phyloP scores from a whole-genome alignment of 2,113 vertebrate species.

The Notarius quadriscutis region DNA sequence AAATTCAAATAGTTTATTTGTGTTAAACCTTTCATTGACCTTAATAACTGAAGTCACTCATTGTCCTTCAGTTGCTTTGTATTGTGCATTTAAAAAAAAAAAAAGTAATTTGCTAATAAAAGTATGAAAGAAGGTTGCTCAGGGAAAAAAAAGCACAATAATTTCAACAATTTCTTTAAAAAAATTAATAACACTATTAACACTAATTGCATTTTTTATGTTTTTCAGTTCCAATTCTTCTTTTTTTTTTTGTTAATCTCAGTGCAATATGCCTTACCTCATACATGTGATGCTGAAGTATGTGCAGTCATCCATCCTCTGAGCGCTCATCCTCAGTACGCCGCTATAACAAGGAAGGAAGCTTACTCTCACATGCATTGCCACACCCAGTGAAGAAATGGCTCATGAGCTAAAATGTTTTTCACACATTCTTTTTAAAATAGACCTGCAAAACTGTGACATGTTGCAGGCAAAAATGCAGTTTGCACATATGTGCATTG shows the following conservation, averaged over 20 bases:
- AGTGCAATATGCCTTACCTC: constrained; percentile 32
- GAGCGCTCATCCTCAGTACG: constrained; percentile 15
- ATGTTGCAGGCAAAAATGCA: constrained; percentile 16
- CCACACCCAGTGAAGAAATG: constrained; percentile 53
- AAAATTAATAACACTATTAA: neutral
- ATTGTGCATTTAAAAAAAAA: neutral
- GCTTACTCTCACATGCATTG: constrained; percentile 23
- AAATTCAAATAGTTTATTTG: neutral
- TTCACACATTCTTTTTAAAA: constrained; percentile 2
- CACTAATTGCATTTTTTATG: neutral
- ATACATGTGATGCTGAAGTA: constrained; percentile 39
- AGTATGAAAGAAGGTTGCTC: neutral
- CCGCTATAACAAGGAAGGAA: constrained; percentile 43
- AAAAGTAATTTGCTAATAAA: neutral
- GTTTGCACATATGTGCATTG: neutral
- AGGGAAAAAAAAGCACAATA: neutral
- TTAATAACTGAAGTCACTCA: neutral
- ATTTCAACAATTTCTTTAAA: neutral
- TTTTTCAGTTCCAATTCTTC: neutral
- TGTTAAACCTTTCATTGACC: neutral
- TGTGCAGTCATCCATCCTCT: constrained; percentile 44
- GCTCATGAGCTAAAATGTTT: neutral
- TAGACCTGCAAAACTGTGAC: constrained; percentile 16
- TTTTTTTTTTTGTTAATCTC: neutral
- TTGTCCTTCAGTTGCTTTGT: neutral